Evolutionary conservation across 2,113 vertebrate species (phyloP).

Genomic region (Neodontobutis hainanensis): DNA sequence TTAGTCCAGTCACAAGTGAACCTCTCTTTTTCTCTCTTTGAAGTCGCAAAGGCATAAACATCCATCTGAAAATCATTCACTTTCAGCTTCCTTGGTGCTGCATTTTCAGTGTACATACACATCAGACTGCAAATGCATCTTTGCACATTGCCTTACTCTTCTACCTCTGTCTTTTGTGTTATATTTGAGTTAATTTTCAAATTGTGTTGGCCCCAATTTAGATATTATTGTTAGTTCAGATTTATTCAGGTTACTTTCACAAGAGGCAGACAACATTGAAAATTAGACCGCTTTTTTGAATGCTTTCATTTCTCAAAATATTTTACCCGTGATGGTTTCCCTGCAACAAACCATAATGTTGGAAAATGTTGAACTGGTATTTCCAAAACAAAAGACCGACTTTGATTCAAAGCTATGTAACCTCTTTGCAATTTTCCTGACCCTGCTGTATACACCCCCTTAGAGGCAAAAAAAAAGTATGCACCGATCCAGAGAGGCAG

Average conservation of each 20-base stretch:
- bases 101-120: not conserved
- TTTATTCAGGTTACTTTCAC: no score
- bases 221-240: no score
- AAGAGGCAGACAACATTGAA: no score
- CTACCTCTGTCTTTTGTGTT: not conserved
- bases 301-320: no score
- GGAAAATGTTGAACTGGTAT: no score
- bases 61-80: not conserved
- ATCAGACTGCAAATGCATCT: not conserved
- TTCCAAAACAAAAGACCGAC: no score
- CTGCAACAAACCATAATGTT: no score
- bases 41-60: not conserved
- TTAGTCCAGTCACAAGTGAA: conserved; percentile 10
- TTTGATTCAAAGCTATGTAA: no score
- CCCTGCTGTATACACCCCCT: conserved; percentile 41
- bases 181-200: not conserved
- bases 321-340: no score
- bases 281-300: no score
- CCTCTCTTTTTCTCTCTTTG: not conserved
- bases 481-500: conserved; percentile 55
- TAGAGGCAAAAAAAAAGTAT: conserved; percentile 41
- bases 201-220: no score
- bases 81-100: conserved; percentile 1
- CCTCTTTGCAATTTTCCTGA: conserved; percentile 44
- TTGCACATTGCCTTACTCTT: conserved; percentile 3